A percentile compares a stretch with the other conserved stretches of the same genome.
These are phyloP conservation scores for Folsomia manolachei DNA, from an alignment of 2,888 invertebrate genomes.

Conservation along the genomic window DNA sequence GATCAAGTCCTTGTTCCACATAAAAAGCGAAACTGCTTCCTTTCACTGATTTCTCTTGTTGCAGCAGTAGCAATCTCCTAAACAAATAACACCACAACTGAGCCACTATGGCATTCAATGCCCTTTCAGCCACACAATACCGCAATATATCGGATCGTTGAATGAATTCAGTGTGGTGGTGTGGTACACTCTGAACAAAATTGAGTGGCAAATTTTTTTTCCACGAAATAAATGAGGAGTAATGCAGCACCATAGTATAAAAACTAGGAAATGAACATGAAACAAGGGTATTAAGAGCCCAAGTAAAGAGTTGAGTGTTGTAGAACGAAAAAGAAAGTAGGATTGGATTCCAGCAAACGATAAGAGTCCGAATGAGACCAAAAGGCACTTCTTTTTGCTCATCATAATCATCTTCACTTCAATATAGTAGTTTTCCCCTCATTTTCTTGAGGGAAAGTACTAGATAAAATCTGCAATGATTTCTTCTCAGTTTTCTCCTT, in stretches of 20 bases:
- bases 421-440: not conserved
- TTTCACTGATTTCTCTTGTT: no score
- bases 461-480: not conserved
- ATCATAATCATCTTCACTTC: conserved; percentile 4
- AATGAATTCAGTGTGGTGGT: not conserved
- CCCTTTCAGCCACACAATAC: not conserved
- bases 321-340: not conserved
- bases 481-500: not conserved
- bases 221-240: not conserved
- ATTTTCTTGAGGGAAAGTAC: not conserved
- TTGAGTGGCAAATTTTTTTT: not conserved
- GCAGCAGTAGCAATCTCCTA: no score
- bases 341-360: conserved; percentile 1
- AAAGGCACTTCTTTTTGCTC: not conserved
- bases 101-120: not conserved
- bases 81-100: not conserved
- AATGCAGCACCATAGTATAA: not conserved
- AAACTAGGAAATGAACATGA: no score
- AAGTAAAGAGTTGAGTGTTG: no score
- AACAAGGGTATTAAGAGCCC: no score
- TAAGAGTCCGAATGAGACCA: not conserved
- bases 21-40: not conserved
- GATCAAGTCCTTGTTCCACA: not conserved
- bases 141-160: not conserved
- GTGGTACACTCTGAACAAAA: no score